Base-by-base conservation (phyloP, 2,797 vertebrate genomes). In the Malurus leucopterus region DNA sequence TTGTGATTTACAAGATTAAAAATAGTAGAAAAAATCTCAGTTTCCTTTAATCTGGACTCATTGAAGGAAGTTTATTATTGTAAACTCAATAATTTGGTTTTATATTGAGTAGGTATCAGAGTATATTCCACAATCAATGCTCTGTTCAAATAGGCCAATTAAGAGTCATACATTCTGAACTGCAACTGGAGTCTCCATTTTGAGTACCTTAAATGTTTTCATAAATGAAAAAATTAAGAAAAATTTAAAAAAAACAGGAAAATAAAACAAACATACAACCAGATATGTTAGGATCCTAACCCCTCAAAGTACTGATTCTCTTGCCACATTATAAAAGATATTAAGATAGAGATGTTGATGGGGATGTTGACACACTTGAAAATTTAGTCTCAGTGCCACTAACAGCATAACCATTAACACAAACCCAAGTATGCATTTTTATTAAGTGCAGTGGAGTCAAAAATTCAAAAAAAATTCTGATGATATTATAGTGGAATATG, bases 231-330 rank as follows among this genome's bases (percentile, higher is more conserved):
- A 89, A 74, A 24, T 1, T 9, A 41, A 32, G 8, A 10, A 18
- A 49, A n/a, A 43, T 24, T 6, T 1, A n/a, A 43, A 27, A 8
- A 1, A 1, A 5, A 29, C 26, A 32, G 3, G 4, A 32, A 50
- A 29, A 26, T 7, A n/a, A 53, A 38, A 15, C 14, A 53, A 55
- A 14, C 6, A 64, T 11, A 0, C 38, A 65, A 12, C 2, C 23
- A 65, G 47, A 72, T 75, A 49, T 11, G 6, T 2, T 34, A 23
- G 15, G 11, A 81, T 34, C 7, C 15, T 51, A 70, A 46, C 1
- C 2, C 24, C 6, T 73, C 46, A 43, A 26, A 57, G 13, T 67
- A 80, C 9, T 71, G 64, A 82, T 65, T 79, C 13, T 73, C 43
- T 74, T 68, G 36, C 4, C 57, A 59, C n/a, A 34, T 81, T 83